Base-by-base conservation (phyloP, 2,113 vertebrate species). In the Herpetotheres cachinnans region DNA sequence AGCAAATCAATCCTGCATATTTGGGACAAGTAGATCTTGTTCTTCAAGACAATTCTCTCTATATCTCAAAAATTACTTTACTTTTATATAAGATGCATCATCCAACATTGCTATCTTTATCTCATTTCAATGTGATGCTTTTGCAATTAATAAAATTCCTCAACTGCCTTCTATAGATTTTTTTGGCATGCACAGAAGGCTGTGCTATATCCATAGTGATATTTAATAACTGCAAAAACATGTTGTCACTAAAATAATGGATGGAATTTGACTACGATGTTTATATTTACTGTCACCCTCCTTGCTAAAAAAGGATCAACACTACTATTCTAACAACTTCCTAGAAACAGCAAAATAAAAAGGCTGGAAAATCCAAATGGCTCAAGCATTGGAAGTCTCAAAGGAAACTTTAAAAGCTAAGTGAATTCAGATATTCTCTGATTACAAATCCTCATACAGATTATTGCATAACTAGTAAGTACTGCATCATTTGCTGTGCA, bases 201-300 rank as follows among this genome's bases (percentile, higher is more conserved):
- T 40, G 16, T 80, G 50, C 22, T 87, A 58, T 46, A 90, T 73
- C 81, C 66, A 86, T 0, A 91, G 58, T 59, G 78, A 58, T 81
- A 93, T 30, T 79, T 78, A 78, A 26, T 78, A 95, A 97, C 55
- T 87, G 66, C 66, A 94, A 91, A 95, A 95, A 73, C 36, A 79
- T 46, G 26, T 32, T 95, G 86, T 76, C 86, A 82, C 56, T 83
- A 55, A 95, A 93, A 96, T 96, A 97, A 97, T n/a, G 59, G 74
- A 91, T 86, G 69, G 52, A 88, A 87, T 90, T 93, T 86, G 32
- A 69, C 61, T 76, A 17, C 1, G 3, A 62, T 91, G 7, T 76
- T 96, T 92, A 86, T 83, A 78, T 93, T 94, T 93, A 93, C 70
- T 93, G 82, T 71, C 71, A 90, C 44, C 19, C 16, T 90, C n/a